Evolutionary conservation across 1,140 invertebrate genomes (phyloP).

Genomic region (Conus ventricosus): DNA sequence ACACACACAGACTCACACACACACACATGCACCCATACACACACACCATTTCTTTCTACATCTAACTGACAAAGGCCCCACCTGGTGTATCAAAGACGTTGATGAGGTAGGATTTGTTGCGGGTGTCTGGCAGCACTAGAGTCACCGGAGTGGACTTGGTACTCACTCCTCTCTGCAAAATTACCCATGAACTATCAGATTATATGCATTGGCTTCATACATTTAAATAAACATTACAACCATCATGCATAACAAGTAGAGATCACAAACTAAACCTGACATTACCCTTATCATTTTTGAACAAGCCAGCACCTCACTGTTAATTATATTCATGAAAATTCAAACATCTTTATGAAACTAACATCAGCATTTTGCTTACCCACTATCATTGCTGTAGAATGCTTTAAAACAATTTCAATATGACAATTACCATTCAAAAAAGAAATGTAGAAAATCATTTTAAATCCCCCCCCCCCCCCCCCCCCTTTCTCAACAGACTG

Average conservation of each 20-base stretch:
- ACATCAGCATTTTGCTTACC: too few species aligned
- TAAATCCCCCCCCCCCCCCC: too few species aligned
- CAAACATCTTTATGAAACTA: too few species aligned
- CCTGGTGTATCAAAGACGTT: constrained; percentile 99
- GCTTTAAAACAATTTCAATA: neutral
- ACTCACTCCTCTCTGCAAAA: constrained; percentile 89
- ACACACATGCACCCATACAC: neutral
- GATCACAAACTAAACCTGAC: too few species aligned
- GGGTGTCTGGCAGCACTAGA: constrained; percentile 93
- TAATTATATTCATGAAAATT: neutral
- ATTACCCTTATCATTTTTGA: too few species aligned
- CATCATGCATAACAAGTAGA: too few species aligned
- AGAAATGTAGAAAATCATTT: neutral
- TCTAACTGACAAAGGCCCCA: constrained; percentile 51
- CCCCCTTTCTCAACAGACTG: too few species aligned
- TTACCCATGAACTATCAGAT: neutral
- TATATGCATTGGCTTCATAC: neutral
- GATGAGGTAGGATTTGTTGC: constrained; percentile 94
- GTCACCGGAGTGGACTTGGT: constrained; percentile 98
- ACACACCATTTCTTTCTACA: neutral
- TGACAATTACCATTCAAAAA: neutral
- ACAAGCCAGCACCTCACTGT: too few species aligned
- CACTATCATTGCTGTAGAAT: too few species aligned
- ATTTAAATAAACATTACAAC: too few species aligned
- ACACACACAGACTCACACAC: neutral